Evolutionary conservation across 2,113 vertebrate species (phyloP).

Genomic region (Cryptomyrus ogoouensis): DNA sequence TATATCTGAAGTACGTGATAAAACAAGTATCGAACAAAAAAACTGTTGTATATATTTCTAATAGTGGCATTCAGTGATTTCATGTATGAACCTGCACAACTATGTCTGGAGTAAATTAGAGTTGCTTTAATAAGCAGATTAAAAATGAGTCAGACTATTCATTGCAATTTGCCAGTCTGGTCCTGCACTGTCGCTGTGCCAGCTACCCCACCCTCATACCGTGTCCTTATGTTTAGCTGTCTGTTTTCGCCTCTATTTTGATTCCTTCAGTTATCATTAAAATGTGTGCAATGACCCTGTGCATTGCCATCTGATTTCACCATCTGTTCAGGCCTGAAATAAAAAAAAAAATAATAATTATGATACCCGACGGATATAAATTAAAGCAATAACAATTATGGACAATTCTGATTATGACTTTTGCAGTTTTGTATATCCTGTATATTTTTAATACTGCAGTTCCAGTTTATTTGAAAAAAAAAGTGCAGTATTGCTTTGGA

Average conservation of each 20-base stretch:
- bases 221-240: background rate
- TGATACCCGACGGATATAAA: background rate
- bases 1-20: background rate
- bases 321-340: background rate
- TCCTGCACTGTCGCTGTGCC: background rate
- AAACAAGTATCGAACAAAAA: background rate
- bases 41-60: background rate
- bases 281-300: background rate
- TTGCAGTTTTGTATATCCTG: background rate
- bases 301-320: background rate
- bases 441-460: background rate
- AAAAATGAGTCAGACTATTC: background rate
- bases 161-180: conserved; percentile 1
- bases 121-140: background rate
- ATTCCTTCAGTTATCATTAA: background rate
- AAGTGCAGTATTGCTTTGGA: background rate
- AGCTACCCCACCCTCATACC: background rate
- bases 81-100: background rate
- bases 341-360: background rate
- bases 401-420: background rate
- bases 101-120: background rate
- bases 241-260: background rate
- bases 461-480: background rate
- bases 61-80: background rate
- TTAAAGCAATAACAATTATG: background rate